Evolutionary conservation across 1,140 invertebrate genomes (phyloP).

Genomic region (Musca vetustissima): DNA sequence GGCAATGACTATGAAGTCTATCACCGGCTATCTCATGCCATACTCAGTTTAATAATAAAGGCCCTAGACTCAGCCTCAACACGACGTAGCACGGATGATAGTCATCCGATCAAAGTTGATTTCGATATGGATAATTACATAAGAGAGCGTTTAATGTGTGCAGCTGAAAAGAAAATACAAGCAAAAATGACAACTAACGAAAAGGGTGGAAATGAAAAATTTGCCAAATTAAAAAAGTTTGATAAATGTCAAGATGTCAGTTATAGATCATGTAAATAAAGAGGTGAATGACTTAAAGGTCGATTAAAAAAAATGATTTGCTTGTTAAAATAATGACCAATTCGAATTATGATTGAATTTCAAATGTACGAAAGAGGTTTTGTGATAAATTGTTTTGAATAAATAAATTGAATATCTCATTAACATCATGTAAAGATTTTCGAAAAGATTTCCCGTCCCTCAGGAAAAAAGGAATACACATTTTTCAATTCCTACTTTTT

Average conservation of each 20-base stretch:
- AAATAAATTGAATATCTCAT: no score
- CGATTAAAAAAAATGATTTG: no score
- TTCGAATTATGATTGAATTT: no score
- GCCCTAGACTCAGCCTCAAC: conserved; percentile 46
- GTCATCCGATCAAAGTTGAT: conserved; percentile 36
- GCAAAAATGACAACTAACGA: not conserved
- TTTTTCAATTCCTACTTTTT: no score
- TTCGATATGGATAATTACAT: conserved; percentile 53
- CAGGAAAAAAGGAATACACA: no score
- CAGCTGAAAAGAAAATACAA: conserved; percentile 47
- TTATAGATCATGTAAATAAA: not conserved
- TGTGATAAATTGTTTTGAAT: no score
- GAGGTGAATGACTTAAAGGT: no score
- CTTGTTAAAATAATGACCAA: no score
- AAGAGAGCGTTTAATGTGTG: conserved; percentile 50
- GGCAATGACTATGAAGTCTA: conserved; percentile 51
- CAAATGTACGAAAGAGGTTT: no score
- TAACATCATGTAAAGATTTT: no score
- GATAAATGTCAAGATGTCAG: not conserved
- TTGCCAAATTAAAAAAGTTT: conserved; percentile 14
- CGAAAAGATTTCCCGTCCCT: no score
- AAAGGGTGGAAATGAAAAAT: conserved; percentile 6
- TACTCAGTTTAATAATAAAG: conserved; percentile 49
- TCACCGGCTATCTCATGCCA: conserved; percentile 46
- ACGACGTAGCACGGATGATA: conserved; percentile 34